A percentile compares a stretch with the other conserved stretches of the same genome.
Conservation (phyloP, 2,797 vertebrate genomes). For the Phyllotis vaccarum region DNA sequence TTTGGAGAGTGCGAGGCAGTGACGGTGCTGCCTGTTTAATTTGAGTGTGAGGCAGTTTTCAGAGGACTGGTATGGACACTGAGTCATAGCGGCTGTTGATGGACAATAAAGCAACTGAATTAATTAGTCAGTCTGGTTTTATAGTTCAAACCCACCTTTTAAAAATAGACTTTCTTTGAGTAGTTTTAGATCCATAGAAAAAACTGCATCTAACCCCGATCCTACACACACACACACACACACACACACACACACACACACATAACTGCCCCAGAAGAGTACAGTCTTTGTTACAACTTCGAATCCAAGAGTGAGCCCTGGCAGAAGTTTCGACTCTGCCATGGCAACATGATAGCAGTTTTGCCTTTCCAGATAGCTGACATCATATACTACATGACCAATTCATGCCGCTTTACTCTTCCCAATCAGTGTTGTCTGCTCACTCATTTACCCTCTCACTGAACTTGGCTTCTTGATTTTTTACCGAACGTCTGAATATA, state of each 20-base stretch:
- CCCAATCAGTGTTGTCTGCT: not conserved
- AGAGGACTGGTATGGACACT: rapidly evolving
- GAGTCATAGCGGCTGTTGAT: no score
- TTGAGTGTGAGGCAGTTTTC: not conserved
- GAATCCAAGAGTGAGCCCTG: not conserved
- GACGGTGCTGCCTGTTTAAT: no score
- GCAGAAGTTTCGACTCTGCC: not conserved
- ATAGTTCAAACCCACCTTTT: not conserved
- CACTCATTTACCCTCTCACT: not conserved
- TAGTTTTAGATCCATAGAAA: not conserved
- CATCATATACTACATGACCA: no score
- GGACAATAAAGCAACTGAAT: rapidly evolving
- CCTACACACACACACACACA: not conserved
- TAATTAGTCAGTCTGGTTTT: not conserved
- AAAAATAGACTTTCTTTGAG: not conserved
- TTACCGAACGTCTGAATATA: not conserved
- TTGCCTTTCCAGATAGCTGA: not conserved
- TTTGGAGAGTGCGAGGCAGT: not conserved
- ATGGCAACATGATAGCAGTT: not conserved
- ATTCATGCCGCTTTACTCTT: not conserved
- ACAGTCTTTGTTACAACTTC: not conserved
- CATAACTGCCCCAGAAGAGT: not conserved
- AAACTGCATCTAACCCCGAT: not conserved
- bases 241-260: no score
- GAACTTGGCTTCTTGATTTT: not conserved